Base-by-base conservation (phyloP, 2,113 vertebrate genomes). In the Odobenus rosmarus region DNA sequence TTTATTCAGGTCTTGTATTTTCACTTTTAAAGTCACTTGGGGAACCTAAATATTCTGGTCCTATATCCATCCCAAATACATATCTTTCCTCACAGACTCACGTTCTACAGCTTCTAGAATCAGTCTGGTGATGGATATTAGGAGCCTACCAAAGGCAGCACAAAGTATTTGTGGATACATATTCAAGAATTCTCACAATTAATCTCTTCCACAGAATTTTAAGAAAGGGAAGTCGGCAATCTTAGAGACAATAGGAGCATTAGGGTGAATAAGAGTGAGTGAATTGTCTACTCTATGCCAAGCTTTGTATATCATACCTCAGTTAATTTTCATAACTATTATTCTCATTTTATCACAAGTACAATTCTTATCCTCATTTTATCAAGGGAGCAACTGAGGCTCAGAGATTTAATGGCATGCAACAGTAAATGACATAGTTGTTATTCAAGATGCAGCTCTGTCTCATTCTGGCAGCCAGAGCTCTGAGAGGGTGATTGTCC, bases 321-420 rank as follows among this genome's bases (percentile, higher is more conserved):
- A 69, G 76, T 90, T 90, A 94, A 93, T 90, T 80, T 55, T 23
- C 85, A 42, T 80, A 88, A 55, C 90, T 77, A 92, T 74, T 87
- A 94, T 89, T 76, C 24, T n/a, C 31, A 36, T 86, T 91, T 93
- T 46, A 87, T 82, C 57, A 91, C 53, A 96, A 90, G 69, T 61
- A 80, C 18, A 80, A 36, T 85, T 93, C 11, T 87, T 51, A 92
- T 53, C 33, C 76, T 42, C 53, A 53, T 91, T 69, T 88, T 74
- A 76, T 85, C 77, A 84, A 95, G 89, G 39, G 26, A 62, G 13
- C 28, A 85, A 90, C n/a, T 7, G 3, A 97, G 39, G 49, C 23
- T 69, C 33, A 71, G 18, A 64, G 88, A 46, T 55, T 87, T 71
- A 51, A 71, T 39, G 19, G 3, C 67, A 55, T 19, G 13, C 1